Percentiles rank a stretch among this genome's conserved stretches.
phyloP scores from a whole-genome alignment of 2,797 vertebrate genomes.

The Taeniopygia guttata region DNA sequence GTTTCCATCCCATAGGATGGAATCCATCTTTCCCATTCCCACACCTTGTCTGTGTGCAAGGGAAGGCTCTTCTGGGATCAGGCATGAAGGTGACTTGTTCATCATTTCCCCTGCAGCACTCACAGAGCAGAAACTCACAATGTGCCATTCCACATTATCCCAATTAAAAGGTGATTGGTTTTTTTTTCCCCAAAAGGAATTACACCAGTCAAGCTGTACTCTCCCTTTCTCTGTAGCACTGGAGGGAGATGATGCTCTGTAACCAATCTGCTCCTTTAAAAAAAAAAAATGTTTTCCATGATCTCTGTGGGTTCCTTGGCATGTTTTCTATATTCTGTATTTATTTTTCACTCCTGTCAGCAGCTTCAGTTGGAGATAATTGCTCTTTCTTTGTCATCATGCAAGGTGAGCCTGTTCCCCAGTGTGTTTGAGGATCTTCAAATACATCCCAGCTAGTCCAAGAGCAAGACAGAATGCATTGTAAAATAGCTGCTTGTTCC shows the following conservation, averaged over 20 bases:
- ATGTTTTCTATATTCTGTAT: neutral
- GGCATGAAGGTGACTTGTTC: neutral
- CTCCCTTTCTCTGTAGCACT: neutral
- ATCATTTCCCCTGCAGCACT: neutral
- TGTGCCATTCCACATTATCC: neutral
- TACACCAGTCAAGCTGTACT: neutral
- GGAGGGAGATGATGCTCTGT: neutral
- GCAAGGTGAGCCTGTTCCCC: slow-evolving; percentile 7
- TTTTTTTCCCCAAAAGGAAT: neutral
- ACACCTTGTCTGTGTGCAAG: neutral
- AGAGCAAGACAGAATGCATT: neutral
- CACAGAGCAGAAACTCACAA: neutral
- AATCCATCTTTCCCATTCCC: accelerated
- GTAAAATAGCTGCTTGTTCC: neutral
- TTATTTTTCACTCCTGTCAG: slow-evolving; percentile 23
- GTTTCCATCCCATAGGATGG: neutral
- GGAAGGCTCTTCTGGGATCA: neutral
- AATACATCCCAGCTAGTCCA: neutral
- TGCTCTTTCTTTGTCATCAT: neutral
- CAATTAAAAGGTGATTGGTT: neutral
- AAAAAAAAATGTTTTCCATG: neutral
- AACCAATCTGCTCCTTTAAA: neutral
- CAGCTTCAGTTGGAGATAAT: neutral
- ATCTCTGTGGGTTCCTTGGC: neutral
- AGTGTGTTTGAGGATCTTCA: neutral